Evolutionary conservation across 2,113 vertebrate genomes (phyloP).

Genomic region (Erythrocebus patas): DNA sequence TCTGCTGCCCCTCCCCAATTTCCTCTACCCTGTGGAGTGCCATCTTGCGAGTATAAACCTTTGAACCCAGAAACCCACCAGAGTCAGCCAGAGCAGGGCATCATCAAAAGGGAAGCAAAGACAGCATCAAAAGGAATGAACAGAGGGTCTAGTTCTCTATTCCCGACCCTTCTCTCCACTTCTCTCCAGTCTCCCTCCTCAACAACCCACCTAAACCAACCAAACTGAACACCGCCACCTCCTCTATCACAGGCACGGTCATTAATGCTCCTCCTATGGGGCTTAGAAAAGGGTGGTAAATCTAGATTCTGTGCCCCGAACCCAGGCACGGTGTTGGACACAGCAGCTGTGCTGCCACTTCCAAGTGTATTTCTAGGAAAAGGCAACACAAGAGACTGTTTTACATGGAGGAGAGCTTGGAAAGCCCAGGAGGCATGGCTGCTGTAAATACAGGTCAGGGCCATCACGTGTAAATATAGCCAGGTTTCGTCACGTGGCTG

Average conservation of each 20-base stretch:
- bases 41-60: no score
- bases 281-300: neutral
- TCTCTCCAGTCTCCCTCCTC: neutral
- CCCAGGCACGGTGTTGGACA: neutral
- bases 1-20: fast-evolving
- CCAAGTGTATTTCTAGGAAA: neutral
- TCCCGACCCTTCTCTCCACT: neutral
- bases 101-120: neutral
- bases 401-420: neutral
- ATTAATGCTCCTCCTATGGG: neutral
- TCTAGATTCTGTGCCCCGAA: neutral
- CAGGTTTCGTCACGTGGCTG: fast-evolving
- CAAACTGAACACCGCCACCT: neutral
- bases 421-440: neutral
- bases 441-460: neutral
- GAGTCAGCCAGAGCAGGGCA: neutral
- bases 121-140: neutral
- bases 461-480: no score
- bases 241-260: fast-evolving
- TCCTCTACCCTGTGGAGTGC: neutral
- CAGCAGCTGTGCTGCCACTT: fast-evolving
- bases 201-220: neutral
- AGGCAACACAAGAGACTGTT: neutral
- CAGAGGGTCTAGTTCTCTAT: neutral
- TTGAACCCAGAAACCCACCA: neutral